Base-by-base conservation (phyloP, 1,140 invertebrate genomes). In the Drosophila auraria region DNA sequence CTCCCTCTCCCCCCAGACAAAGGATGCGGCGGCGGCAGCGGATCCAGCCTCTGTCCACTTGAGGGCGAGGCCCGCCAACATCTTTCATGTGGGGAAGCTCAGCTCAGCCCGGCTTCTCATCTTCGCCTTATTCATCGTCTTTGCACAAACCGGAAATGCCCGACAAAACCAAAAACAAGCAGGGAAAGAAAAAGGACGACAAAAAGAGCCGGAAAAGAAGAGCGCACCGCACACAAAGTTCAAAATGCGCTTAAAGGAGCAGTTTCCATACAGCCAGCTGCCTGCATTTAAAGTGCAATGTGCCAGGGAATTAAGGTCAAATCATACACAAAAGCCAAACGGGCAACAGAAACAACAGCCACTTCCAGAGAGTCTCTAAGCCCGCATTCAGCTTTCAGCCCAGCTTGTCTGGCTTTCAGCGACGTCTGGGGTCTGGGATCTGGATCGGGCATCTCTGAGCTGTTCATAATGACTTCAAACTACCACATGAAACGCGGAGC, bases 301-400 rank as follows among this genome's bases (percentile, higher is more conserved):
- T 87, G 81, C 84, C 80, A 81, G 59, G 74, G 86, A 87, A 87
- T 90, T 87, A 87, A 90, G 84, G 84, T 87, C 84, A 87, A 89
- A 79, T 90, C 66, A 66, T 66, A 72, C 56, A 89, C 70, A 89
- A 81, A 80, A 78, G 63, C 65, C 40, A 25, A 25, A 27, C 8
- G 14, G 20, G 33, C 27, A 62, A 54, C 61, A 54, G 50, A 36
- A 54, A 14, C 17, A 17, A 14, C 17, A 17, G 14, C 23, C 17
- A 56, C 58, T 25, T 17, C 15, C 40, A 38, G 33, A 40, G 49
- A 40, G 50, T n/a, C 42, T 25, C 61, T 78, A 64, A 70, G 49
- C 58, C 61, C 45, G 30, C 38, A 50, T 78, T 64, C 53, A 69
- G 50, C 60, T 42, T 27, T 60, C 45, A 69, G 50, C 49, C 64